Conservation (phyloP, 2,888 invertebrate genomes). For the Anagyrus pseudococci region DNA sequence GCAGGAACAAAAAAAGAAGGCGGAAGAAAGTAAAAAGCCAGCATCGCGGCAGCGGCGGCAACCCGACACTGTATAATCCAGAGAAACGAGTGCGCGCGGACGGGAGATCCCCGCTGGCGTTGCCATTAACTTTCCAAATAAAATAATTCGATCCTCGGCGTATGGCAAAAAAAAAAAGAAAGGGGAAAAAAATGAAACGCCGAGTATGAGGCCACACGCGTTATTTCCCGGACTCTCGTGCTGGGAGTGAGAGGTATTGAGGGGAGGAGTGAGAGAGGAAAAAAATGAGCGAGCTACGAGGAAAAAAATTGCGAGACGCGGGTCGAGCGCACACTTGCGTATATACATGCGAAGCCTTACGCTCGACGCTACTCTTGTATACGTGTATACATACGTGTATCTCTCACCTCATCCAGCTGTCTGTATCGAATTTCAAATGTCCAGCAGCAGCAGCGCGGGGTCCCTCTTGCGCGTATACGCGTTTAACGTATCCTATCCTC, state of each 20-base stretch:
- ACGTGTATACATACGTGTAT: background rate
- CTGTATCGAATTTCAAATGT: conserved; percentile 18
- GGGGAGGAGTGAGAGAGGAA: background rate
- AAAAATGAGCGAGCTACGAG: background rate
- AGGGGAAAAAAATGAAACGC: background rate
- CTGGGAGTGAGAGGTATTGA: background rate
- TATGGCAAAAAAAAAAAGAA: background rate
- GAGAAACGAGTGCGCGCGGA: background rate
- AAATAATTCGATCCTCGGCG: conserved; percentile 1
- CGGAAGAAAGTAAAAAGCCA: background rate
- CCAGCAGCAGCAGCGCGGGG: background rate
- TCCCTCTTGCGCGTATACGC: no score
- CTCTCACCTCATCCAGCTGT: no score
- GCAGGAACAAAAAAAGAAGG: background rate
- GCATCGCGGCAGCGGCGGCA: no score
- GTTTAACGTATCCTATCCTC: no score
- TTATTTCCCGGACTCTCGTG: no score
- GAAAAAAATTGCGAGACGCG: conserved; percentile 4
- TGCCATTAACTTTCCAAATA: conserved; percentile 1
- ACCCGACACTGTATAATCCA: background rate
- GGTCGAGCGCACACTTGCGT: background rate
- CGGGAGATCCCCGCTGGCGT: background rate
- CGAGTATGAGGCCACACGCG: background rate
- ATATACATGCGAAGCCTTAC: conserved; percentile 5
- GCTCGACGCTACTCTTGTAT: background rate